Evolutionary conservation across 2,113 vertebrate species (phyloP), one percentile per base, ranked within the genome.

Genomic region (Burhinus bistriatus): DNA sequence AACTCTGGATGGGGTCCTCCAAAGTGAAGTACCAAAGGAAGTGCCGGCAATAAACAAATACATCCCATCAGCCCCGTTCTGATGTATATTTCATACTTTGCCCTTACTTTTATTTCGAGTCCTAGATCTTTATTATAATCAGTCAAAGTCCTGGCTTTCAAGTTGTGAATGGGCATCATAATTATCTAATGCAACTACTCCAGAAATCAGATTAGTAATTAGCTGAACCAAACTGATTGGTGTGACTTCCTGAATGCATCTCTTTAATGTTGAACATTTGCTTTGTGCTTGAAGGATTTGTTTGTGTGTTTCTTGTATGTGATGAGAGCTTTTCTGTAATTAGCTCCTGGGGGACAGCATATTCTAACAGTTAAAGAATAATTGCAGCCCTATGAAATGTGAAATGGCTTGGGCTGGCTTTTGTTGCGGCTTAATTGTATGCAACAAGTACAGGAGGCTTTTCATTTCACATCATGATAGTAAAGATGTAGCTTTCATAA

Each of bases 251-350:
- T 98, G 98, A 98, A 98, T 97, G 98, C 98, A 95, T 98, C 98
- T 98, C 98, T 99, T 99, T 99, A 99, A 99, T 99, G 99, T 99
- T 99, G 98, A 99, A 99, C 99, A 99, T 98, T 99, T 99, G 98
- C 99, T 99, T 99, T 99, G 99, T 99, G 99, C 99, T 99, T 99
- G 99, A 99, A 99, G 98, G 99, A 99, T 99, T 99, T 99, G 99
- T 99, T 99, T 99, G 99, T 99, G 98, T 99, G 99, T 99, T 99
- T 99, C 98, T 99, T 98, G 98, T 95, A 98, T 99, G 98, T 98
- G 99, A 99, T 99, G 99, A 99, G 99, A 98, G 98, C 98, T 99
- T 99, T 99, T 99, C 99, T 98, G 98, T 99, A 99, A 99, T 99
- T 99, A 99, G 99, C 98, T 99, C 99, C 99, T 99, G 95, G 98